These are phyloP conservation scores for Microcebus griseorufus DNA, from an alignment of 2,113 vertebrate species.

Conservation along the genomic window DNA sequence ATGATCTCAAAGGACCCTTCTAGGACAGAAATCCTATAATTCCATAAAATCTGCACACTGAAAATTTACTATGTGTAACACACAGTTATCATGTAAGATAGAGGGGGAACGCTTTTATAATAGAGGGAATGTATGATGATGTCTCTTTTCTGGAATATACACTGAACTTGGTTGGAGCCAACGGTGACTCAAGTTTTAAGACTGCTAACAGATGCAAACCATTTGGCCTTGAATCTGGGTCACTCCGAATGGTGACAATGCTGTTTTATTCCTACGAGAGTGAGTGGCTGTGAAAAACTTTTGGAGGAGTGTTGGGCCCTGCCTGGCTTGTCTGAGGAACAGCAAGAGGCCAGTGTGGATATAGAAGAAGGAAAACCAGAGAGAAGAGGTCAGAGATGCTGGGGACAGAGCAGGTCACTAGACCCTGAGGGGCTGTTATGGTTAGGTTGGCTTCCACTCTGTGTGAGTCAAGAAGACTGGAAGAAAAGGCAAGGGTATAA, in stretches of 20 bases:
- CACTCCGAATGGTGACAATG: neutral
- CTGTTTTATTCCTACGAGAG: neutral
- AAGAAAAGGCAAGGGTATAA: neutral
- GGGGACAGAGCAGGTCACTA: fast-evolving
- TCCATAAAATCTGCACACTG: too few species aligned
- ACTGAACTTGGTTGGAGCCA: too few species aligned
- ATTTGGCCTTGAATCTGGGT: neutral
- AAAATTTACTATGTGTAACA: neutral
- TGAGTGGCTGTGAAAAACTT: neutral
- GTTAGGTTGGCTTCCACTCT: neutral
- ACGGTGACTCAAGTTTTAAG: neutral
- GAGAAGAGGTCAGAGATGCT: fast-evolving
- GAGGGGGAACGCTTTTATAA: neutral
- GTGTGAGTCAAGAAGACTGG: neutral
- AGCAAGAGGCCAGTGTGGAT: neutral
- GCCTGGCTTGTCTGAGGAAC: too few species aligned
- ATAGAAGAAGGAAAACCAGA: too few species aligned
- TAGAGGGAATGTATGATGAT: fast-evolving
- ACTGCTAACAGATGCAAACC: neutral
- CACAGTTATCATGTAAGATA: neutral
- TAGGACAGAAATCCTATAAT: neutral
- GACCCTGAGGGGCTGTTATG: fast-evolving
- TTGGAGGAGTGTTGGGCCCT: fast-evolving
- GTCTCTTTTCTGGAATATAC: neutral
- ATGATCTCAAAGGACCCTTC: too few species aligned